Evolutionary conservation across 1,140 invertebrate species (phyloP), one percentile per base, ranked within the genome.

Genomic region (Brachionus asplanchnoidis): DNA sequence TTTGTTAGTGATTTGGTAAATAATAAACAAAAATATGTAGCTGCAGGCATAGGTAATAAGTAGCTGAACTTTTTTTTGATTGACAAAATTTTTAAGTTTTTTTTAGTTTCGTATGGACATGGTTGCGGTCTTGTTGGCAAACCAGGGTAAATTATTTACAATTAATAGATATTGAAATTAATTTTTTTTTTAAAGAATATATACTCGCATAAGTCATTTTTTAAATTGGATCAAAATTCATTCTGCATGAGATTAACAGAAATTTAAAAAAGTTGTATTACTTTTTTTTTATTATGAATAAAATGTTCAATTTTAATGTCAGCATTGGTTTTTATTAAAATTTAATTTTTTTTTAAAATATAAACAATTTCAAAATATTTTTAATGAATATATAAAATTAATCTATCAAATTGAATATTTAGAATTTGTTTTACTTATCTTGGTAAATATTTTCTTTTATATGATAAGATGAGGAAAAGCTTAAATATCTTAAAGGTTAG

Each of bases 21-120:
- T 68, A 14, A 56, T 23, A 68, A 40, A 40, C 28, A 40, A 12
- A 82, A 60, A 65, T 82, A 65, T 82, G 79, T 82, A 17, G 36
- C 36, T 40, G 28, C 26, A 1, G 79, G 79, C 20, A 36, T 78
- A n/a, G 75, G 53, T 60, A 56, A 56, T 56, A n/a, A 53, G 3
- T 5, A 14, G 6, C 1, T 20, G 17, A 36, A n/a, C n/a, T 42
- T 70, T 42, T 32, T 70, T 70, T 70, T 32, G 17, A 70, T 17
- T 53, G 9, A 46, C 42, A 46, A 46, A 46, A 46, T 46, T 46
- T 46, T 46, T 46, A 46, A 50, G 11, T 50, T 50, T 50, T 3
- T n/a, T 73, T 40, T 73, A 42, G 40, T 42, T n/a, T 73, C 68
- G 1, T 73, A 36, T 20, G 68, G 68, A 17, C 11, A 40, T 3